Conservation (phyloP, 2,797 vertebrate genomes). For the Botia almorhae region DNA sequence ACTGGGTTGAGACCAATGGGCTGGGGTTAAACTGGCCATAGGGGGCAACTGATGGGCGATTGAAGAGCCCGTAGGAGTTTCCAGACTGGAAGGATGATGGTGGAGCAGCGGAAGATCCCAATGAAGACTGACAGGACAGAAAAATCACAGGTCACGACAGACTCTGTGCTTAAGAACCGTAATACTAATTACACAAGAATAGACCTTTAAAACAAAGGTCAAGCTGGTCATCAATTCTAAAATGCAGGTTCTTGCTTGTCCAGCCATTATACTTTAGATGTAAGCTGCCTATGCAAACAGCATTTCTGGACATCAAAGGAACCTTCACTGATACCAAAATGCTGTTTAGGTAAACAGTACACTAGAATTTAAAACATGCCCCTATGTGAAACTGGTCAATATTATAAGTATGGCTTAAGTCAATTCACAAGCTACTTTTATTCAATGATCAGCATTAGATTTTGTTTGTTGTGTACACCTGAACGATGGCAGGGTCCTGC, state of each 20-base stretch:
- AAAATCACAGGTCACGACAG: conserved; percentile 3
- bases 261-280: neutral
- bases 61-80: conserved; percentile 89
- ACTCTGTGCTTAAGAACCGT: too few relatives aligned
- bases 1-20: conserved; percentile 86
- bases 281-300: too few relatives aligned
- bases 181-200: neutral
- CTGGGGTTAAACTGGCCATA: conserved; percentile 90
- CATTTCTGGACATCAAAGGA: too few relatives aligned
- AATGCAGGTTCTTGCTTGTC: neutral
- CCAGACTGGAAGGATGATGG: conserved; percentile 86
- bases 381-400: neutral
- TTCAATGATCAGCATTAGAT: too few relatives aligned
- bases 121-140: conserved; percentile 82
- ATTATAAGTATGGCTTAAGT: neutral
- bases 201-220: neutral
- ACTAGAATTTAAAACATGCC: neutral
- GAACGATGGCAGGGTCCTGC: conserved; percentile 98
- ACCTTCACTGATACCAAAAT: too few relatives aligned
- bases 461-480: conserved; percentile 73
- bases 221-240: neutral
- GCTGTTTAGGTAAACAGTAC: too few relatives aligned
- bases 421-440: too few relatives aligned
- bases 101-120: conserved; percentile 83
- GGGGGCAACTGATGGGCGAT: conserved; percentile 84